A percentile compares a stretch with the other conserved stretches of the same genome.
These are phyloP conservation scores for Trichosurus vulpecula DNA, from an alignment of 2,797 vertebrate genomes.

Conservation along the genomic window DNA sequence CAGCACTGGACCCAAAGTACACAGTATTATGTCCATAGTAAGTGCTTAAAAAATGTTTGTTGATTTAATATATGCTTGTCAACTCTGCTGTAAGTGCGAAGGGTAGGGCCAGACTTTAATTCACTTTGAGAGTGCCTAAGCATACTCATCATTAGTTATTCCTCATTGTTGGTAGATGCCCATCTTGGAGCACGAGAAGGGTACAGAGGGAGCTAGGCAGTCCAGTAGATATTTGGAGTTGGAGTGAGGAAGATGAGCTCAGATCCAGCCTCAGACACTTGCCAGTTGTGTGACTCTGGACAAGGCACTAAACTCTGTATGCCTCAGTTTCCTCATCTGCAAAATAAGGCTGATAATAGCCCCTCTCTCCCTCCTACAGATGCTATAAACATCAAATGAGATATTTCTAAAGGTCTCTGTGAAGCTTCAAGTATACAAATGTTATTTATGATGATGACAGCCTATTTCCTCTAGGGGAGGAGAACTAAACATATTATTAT, in stretches of 20 bases:
- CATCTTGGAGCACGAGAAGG: neutral
- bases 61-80: neutral
- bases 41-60: neutral
- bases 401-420: neutral
- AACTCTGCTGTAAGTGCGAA: neutral
- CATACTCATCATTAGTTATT: neutral
- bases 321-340: neutral
- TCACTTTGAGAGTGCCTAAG: neutral
- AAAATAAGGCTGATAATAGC: neutral
- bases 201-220: neutral
- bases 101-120: neutral
- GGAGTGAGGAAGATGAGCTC: neutral
- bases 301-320: neutral
- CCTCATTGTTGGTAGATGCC: neutral
- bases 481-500: neutral
- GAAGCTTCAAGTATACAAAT: neutral
- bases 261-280: neutral
- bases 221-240: neutral
- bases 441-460: neutral
- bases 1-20: neutral
- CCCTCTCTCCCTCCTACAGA: neutral
- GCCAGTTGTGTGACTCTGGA: neutral
- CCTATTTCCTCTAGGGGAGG: neutral
- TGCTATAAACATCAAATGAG: neutral
- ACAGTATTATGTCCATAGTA: neutral